These are phyloP conservation scores for Anser brachyrhynchus DNA, from an alignment of 2,113 vertebrate species.

Conservation along the genomic window DNA sequence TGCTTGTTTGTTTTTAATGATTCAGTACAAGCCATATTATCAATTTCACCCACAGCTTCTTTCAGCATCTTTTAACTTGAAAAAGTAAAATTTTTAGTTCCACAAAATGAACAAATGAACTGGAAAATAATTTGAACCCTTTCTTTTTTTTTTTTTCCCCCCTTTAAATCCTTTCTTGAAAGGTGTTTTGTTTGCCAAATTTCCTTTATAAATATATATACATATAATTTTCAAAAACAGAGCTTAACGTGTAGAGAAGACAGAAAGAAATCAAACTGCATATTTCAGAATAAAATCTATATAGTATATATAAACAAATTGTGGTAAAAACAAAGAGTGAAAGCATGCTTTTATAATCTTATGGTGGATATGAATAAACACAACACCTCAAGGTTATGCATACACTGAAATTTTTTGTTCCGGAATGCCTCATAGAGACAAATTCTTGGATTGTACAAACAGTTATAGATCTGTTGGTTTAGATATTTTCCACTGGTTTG, in stretches of 20 bases:
- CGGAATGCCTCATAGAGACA: not conserved
- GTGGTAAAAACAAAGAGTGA: not conserved
- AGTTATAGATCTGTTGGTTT: not conserved
- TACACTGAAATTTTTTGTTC: not conserved
- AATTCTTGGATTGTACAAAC: not conserved
- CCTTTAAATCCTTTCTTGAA: not conserved
- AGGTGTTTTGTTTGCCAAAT: not conserved
- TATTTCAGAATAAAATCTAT: not conserved
- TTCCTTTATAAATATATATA: not conserved
- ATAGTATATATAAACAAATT: not conserved
- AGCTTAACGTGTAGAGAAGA: not conserved
- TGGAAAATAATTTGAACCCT: not conserved
- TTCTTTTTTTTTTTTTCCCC: not conserved
- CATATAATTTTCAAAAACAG: not conserved
- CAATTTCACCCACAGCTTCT: not conserved
- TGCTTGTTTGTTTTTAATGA: not conserved
- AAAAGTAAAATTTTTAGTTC: not conserved
- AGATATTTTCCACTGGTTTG: not conserved
- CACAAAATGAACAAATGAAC: not conserved
- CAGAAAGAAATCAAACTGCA: not conserved
- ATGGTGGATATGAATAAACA: not conserved
- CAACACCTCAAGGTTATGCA: accelerated
- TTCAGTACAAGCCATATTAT: not conserved
- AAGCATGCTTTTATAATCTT: not conserved
- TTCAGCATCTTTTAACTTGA: not conserved